phyloP scores from a whole-genome alignment of 2,797 vertebrate genomes.

The Gorsachius magnificus region DNA sequence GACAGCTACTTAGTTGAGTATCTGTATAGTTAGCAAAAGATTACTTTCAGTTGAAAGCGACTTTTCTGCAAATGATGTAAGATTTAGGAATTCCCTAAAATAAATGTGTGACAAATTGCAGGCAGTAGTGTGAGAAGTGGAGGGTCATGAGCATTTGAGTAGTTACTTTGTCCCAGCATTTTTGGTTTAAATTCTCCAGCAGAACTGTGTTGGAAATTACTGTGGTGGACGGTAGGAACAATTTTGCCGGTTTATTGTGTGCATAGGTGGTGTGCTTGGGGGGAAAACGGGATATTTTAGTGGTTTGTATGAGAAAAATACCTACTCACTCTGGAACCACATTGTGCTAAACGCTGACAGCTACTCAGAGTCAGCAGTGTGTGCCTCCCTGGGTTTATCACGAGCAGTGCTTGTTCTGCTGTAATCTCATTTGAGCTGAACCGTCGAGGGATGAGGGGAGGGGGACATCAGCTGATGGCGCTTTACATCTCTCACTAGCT shows the following conservation, averaged over 20 bases:
- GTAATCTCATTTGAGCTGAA: accelerated
- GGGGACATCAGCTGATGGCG: background rate
- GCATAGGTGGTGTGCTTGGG: accelerated
- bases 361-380: accelerated
- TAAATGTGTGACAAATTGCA: no score
- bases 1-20: background rate
- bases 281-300: no score
- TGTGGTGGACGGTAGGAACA: accelerated
- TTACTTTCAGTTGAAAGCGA: no score
- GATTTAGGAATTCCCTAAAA: accelerated
- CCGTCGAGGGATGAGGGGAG: accelerated
- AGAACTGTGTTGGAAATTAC: accelerated
- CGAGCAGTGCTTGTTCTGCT: background rate
- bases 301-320: background rate
- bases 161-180: background rate
- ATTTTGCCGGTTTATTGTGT: background rate
- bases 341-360: background rate
- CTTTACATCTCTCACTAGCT: accelerated
- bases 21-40: background rate
- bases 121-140: accelerated
- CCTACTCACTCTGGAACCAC: accelerated
- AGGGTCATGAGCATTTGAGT: accelerated
- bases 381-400: accelerated
- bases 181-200: background rate
- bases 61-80: accelerated